These are phyloP conservation scores for Folsomia candida DNA, from an alignment of 2,888 invertebrate genomes.

Conservation along the genomic window DNA sequence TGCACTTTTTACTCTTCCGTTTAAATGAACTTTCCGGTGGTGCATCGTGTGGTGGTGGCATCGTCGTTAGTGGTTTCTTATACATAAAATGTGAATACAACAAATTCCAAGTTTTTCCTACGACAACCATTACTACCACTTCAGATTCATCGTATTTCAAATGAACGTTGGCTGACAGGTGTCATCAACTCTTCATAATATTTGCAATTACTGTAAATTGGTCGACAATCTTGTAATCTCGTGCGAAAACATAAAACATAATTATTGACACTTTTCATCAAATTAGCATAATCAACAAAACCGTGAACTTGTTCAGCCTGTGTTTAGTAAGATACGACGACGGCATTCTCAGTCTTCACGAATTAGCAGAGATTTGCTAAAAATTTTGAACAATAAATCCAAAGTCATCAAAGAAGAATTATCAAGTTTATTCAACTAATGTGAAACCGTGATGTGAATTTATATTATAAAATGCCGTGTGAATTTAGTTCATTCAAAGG, in stretches of 20 bases:
- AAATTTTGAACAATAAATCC: no score
- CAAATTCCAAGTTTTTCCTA: no score
- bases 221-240: not conserved
- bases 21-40: not conserved
- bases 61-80: not conserved
- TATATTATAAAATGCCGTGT: not conserved
- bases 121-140: no score
- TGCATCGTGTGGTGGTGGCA: not conserved
- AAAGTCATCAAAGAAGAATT: not conserved
- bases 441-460: not conserved
- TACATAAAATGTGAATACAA: not conserved
- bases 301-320: no score
- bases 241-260: no score
- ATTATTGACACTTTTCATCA: no score
- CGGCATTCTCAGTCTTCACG: no score
- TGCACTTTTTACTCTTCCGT: not conserved
- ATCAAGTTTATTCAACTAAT: not conserved
- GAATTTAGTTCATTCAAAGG: not conserved
- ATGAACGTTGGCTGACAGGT: constrained; percentile 1
- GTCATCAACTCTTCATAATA: constrained; percentile 2
- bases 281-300: not conserved
- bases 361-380: no score
- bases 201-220: constrained; percentile 18
- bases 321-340: no score
- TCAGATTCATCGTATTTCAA: no score